Evolutionary conservation across 2,888 invertebrate genomes (phyloP).

Genomic region (Cylloceria caligata): DNA sequence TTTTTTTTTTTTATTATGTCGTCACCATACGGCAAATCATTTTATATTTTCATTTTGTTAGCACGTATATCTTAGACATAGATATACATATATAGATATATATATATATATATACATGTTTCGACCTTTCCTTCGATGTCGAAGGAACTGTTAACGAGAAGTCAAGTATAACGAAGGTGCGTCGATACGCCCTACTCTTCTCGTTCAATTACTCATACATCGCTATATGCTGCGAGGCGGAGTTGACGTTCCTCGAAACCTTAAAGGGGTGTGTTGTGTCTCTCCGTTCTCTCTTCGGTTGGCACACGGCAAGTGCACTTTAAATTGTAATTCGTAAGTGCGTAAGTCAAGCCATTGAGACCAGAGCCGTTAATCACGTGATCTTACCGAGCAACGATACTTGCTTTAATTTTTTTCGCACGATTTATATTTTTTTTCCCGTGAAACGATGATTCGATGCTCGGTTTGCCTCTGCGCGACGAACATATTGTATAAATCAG

Average conservation of each 20-base stretch:
- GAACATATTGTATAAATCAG: slow-evolving; percentile 33
- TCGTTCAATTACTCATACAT: slow-evolving; percentile 36
- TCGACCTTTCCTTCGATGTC: slow-evolving; percentile 35
- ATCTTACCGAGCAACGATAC: slow-evolving; percentile 1
- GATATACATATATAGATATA: slow-evolving; percentile 28
- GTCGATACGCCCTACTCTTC: slow-evolving; percentile 20
- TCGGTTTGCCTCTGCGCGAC: slow-evolving; percentile 14
- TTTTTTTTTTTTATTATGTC: slow-evolving; percentile 14
- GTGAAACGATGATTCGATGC: slow-evolving; percentile 9
- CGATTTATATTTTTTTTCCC: background rate
- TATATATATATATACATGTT: slow-evolving; percentile 20
- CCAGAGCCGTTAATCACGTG: slow-evolving; percentile 10
- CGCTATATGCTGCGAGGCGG: slow-evolving; percentile 24
- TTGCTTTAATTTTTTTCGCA: background rate
- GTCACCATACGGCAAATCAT: slow-evolving; percentile 25
- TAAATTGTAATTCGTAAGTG: slow-evolving; percentile 30
- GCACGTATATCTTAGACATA: slow-evolving; percentile 28
- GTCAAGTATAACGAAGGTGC: slow-evolving; percentile 8
- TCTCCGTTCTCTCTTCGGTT: slow-evolving; percentile 22
- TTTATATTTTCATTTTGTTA: slow-evolving; percentile 42
- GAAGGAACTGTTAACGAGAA: slow-evolving; percentile 18
- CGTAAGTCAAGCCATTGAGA: slow-evolving; percentile 27
- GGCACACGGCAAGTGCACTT: slow-evolving; percentile 26
- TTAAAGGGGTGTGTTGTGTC: slow-evolving; percentile 9
- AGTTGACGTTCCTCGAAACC: slow-evolving; percentile 42